Conservation (phyloP, 2,113 vertebrate genomes). For the Xiphias gladius region DNA sequence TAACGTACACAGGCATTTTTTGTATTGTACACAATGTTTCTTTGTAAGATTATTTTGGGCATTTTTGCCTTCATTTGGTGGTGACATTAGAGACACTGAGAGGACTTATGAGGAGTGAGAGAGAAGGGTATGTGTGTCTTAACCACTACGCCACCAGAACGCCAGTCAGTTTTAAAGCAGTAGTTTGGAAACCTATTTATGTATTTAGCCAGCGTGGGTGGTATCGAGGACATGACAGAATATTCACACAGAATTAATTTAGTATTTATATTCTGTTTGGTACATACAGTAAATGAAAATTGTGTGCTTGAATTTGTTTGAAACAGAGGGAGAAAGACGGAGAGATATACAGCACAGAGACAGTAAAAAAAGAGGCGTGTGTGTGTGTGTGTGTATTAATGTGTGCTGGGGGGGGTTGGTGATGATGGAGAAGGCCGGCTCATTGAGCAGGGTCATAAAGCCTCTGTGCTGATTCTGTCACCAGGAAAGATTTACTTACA, state of each 20-base stretch:
- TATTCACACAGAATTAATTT: not conserved
- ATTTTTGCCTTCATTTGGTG: not conserved
- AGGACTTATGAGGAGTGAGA: not conserved
- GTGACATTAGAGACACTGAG: not conserved
- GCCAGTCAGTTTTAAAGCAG: no score
- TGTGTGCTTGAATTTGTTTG: not conserved
- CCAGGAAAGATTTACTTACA: conserved; percentile 69
- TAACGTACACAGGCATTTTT: no score
- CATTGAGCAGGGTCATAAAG: conserved; percentile 75
- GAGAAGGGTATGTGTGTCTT: no score
- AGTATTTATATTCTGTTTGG: not conserved
- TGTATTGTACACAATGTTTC: not conserved
- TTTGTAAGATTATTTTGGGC: not conserved
- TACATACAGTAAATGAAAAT: not conserved
- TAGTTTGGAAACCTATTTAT: not conserved
- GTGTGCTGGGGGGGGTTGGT: conserved; percentile 32
- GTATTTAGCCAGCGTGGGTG: not conserved
- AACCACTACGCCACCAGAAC: no score
- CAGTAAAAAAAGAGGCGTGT: conserved; percentile 12
- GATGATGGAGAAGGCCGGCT: conserved; percentile 70
- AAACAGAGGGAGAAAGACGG: not conserved
- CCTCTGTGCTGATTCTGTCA: conserved; percentile 82
- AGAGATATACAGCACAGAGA: not conserved
- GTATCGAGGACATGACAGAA: no score
- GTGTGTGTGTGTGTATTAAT: conserved; percentile 28